Evolutionary conservation across 2,797 vertebrate species (phyloP), one percentile per base, ranked within the genome.

Genomic region (Gastrophryne carolinensis): DNA sequence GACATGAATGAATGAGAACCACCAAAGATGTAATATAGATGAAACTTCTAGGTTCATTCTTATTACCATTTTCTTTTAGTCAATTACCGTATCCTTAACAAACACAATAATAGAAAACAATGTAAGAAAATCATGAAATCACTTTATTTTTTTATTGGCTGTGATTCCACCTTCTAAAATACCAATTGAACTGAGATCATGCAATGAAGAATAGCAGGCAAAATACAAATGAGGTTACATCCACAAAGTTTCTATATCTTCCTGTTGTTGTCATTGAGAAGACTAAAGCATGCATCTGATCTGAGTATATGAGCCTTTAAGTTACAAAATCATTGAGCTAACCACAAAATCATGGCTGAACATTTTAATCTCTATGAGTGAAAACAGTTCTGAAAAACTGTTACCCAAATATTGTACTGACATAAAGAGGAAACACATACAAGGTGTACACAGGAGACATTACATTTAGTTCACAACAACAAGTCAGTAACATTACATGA

Each of bases 121-220:
- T 37, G 17, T 66, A 66, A 66, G 72, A 78, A 76, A 78, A 75
- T 37, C 53, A 62, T 92, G 93, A 96, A 95, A 95, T 95, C 93
- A 94, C 91, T 88, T 92, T 92, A 91, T 92, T 81, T 83, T n/a
- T 94, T 92, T 92, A 91, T 94, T 95, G 91, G 90, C 86, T 87
- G 95, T 95, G 94, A 97, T 95, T 96, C 93, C 94, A 94, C 66
- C 91, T 92, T 47, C 90, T 84, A 87, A 91, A 93, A 92, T 88
- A 92, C 93, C 89, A 90, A 88, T 91, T 90, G 92, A 91, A 90
- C 80, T 87, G 89, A 91, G 81, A 81, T 89, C 96, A 99, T 98
- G 96, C 97, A 96, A 88, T 92, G 90, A 85, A 86, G 87, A 88
- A 86, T 89, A 91, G 89, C 91, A 91, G 86, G 90, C 89, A 90